These are phyloP conservation scores for Melanitta fusca DNA, from an alignment of 2,797 vertebrate genomes.

Conservation along the genomic window DNA sequence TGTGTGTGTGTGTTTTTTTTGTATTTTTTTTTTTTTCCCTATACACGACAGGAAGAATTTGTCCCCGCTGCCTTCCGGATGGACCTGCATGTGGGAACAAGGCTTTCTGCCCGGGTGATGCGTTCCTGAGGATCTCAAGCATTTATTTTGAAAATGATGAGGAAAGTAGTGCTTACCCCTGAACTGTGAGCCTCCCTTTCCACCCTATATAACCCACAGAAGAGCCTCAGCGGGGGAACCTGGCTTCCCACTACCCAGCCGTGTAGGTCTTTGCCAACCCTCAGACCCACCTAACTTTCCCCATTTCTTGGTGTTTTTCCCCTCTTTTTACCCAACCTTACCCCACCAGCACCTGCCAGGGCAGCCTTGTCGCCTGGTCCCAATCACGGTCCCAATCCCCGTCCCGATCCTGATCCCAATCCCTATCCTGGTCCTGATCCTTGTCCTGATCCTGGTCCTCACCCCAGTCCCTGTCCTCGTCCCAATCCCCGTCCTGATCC, in stretches of 20 bases:
- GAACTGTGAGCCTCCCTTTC: not conserved
- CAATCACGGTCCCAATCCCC: too few relatives aligned
- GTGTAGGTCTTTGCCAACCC: not conserved
- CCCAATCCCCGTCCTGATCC: too few relatives aligned
- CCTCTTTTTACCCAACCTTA: too few relatives aligned
- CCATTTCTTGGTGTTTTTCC: too few relatives aligned
- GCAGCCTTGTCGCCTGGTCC: not conserved
- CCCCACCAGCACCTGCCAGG: not conserved
- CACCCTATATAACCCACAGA: not conserved
- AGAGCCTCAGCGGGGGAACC: not conserved
- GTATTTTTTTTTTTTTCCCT: not conserved
- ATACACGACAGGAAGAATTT: not conserved
- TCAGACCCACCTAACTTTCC: not conserved
- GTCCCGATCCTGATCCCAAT: too few relatives aligned
- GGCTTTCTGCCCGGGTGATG: not conserved
- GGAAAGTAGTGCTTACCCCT: not conserved
- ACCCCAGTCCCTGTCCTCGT: too few relatives aligned
- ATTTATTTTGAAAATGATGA: not conserved
- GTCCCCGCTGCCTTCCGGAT: not conserved
- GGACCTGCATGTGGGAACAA: not conserved
- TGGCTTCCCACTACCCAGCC: not conserved
- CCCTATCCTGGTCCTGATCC: too few relatives aligned
- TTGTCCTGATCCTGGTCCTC: too few relatives aligned
- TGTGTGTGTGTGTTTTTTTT: too few relatives aligned
- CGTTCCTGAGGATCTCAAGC: not conserved